phyloP scores from a whole-genome alignment of 35 echinoderm and acorn worm species.

The Chiridota heheva region DNA sequence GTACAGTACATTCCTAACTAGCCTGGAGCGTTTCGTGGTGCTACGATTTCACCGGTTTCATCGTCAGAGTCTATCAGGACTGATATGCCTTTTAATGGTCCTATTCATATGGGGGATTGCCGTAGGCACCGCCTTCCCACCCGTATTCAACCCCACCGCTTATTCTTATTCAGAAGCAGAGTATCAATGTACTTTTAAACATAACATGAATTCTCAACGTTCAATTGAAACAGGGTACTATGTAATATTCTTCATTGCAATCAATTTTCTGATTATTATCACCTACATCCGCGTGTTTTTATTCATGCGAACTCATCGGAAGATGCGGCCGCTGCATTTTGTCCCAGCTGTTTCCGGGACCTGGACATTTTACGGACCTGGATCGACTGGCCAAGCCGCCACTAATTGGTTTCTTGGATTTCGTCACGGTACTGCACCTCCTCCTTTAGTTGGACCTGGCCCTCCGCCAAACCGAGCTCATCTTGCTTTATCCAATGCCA shows the following conservation, averaged over 20 bases:
- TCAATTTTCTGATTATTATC: constrained; percentile 64
- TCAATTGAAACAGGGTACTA: constrained; percentile 39
- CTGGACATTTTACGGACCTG: constrained; percentile 98
- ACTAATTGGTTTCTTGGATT: constrained; percentile 86
- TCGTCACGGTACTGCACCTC: constrained; percentile 75
- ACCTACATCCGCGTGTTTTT: constrained; percentile 84
- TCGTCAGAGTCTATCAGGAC: constrained; percentile 80
- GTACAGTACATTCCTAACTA: constrained; percentile 77
- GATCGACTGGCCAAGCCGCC: constrained; percentile 79
- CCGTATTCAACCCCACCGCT: constrained; percentile 72
- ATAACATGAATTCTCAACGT: not conserved
- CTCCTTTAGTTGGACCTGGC: constrained; percentile 61
- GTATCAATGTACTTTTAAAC: constrained; percentile 82
- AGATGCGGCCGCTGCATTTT: constrained; percentile 87
- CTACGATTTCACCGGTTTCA: constrained; percentile 92
- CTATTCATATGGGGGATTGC: constrained; percentile 85
- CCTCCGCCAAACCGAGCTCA: constrained; percentile 60
- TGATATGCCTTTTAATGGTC: constrained; percentile 69
- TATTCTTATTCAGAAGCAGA: constrained; percentile 71
- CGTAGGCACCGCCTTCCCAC: constrained; percentile 89
- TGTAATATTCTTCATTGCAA: constrained; percentile 70
- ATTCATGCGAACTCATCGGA: constrained; percentile 89
- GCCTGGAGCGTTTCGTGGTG: constrained; percentile 88
- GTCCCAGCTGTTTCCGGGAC: constrained; percentile 88
- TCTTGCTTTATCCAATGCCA: constrained; percentile 59